Evolutionary conservation across 2,113 vertebrate species (phyloP).

Genomic region (Scolopax mira): DNA sequence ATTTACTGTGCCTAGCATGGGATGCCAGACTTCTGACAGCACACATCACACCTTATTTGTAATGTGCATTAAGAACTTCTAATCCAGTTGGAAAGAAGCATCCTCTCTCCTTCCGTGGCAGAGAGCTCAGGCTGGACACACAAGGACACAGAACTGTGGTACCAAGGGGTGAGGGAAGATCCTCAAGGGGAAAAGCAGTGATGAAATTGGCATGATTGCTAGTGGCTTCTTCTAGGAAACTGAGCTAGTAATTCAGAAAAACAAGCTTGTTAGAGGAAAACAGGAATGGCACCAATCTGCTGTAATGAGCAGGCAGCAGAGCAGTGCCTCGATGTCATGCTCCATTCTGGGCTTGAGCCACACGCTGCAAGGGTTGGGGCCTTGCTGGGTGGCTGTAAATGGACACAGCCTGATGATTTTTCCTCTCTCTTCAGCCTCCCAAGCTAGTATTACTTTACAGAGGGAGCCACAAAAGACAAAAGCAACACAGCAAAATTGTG

Average conservation of each 20-base stretch:
- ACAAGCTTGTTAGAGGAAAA: background rate
- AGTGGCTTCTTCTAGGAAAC: background rate
- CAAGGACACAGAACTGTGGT: background rate
- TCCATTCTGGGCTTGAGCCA: background rate
- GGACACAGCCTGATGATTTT: background rate
- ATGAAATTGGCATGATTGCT: slow-evolving; percentile 21
- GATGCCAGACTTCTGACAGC: background rate
- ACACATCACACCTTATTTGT: slow-evolving; percentile 29
- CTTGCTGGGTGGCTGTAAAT: background rate
- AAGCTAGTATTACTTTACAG: background rate
- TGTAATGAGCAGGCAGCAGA: background rate
- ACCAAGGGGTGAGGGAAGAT: background rate
- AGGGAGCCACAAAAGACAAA: background rate
- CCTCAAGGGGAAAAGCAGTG: background rate
- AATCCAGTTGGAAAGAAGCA: background rate
- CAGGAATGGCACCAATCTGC: background rate
- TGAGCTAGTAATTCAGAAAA: background rate
- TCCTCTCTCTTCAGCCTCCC: background rate
- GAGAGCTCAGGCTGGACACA: background rate
- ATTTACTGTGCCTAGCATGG: background rate
- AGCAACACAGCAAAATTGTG: background rate
- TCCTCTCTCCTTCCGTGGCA: background rate
- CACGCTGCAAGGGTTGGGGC: background rate
- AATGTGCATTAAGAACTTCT: background rate
- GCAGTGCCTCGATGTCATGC: background rate